Evolutionary conservation across 1,140 invertebrate species (phyloP), one percentile per base, ranked within the genome.

Genomic region (Bombus pyrosoma): DNA sequence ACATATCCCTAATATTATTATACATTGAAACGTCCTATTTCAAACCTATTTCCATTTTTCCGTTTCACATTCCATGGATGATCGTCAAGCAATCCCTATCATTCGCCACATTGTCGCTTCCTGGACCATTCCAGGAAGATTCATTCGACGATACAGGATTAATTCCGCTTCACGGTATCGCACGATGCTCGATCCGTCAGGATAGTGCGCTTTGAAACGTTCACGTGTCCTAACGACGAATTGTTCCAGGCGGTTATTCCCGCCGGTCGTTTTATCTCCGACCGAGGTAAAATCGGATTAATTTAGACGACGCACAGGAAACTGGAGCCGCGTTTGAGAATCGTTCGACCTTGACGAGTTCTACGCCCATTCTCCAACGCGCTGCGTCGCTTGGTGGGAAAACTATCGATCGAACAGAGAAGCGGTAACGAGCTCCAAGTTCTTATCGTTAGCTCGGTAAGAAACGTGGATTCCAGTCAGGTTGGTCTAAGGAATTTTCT

Each of bases 91-190:
- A 39, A 74, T 34, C 18, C 10, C 3, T 43, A 9, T 34, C 2
- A 43, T 74, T 32, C 43, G 1, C 4, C n/a, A 25, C 12, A 25
- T 57, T 34, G 41, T 37, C 18, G 15, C 6, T 34, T 57, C 32
- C 47, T 57, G 1, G 12, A 6, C 2, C 28, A 5, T 41, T 71
- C 0, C 25, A 28, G 34, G 8, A 39, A 32, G 34, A 39, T 25
- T 10, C 34, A 47, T 25, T 75, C 72, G 53, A 76, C 43, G 72
- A 62, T 39, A 53, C 72, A 43, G 64, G 72, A 87, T 86, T 87
- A 87, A 86, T 86, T 82, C 84, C 77, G 34, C 75, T 86, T 77
- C 43, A 86, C 73, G 84, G 69, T 59, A 72, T 83, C 78, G 41
- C 13, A 25, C 57, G 37, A 62, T 73, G 66, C 28, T 78, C 39